These are phyloP conservation scores for Ruditapes philippinarum DNA, from an alignment of 1,140 invertebrate genomes.

Conservation along the genomic window DNA sequence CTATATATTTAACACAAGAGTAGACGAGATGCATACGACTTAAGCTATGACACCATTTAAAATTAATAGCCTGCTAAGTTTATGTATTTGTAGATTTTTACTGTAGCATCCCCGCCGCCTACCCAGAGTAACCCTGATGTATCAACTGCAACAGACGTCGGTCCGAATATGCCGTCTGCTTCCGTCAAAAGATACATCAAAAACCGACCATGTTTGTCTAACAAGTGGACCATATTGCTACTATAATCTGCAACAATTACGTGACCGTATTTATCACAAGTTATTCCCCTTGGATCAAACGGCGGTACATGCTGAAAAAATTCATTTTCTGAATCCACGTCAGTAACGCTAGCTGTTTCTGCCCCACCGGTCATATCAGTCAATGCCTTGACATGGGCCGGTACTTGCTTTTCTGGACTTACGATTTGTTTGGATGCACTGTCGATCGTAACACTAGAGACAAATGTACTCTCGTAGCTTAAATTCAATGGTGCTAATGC, in stretches of 20 bases:
- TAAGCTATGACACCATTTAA: no score
- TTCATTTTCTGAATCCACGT: conserved; percentile 41
- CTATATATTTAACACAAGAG: no score
- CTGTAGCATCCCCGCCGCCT: conserved; percentile 56
- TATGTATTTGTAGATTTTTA: conserved; percentile 58
- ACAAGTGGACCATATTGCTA: conserved; percentile 72
- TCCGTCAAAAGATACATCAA: conserved; percentile 71
- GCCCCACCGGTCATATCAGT: conserved; percentile 31
- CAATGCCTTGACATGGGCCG: conserved; percentile 31
- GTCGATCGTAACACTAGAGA: conserved; percentile 17
- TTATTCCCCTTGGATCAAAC: conserved; percentile 70
- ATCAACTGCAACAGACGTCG: conserved; percentile 69
- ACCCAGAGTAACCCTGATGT: conserved; percentile 66
- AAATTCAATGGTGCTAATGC: conserved; percentile 35
- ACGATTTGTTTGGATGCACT: background rate
- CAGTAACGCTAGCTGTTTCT: conserved; percentile 48
- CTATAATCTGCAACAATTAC: conserved; percentile 75
- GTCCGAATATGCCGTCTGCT: conserved; percentile 72
- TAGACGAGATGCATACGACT: no score
- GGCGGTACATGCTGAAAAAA: conserved; percentile 13
- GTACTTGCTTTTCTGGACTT: conserved; percentile 2
- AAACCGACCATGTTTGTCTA: conserved; percentile 74
- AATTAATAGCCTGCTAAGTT: background rate
- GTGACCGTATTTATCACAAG: conserved; percentile 72
- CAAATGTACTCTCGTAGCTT: conserved; percentile 52